Conservation (phyloP, 2,113 vertebrate genomes). For the Cynoglossus semilaevis region DNA sequence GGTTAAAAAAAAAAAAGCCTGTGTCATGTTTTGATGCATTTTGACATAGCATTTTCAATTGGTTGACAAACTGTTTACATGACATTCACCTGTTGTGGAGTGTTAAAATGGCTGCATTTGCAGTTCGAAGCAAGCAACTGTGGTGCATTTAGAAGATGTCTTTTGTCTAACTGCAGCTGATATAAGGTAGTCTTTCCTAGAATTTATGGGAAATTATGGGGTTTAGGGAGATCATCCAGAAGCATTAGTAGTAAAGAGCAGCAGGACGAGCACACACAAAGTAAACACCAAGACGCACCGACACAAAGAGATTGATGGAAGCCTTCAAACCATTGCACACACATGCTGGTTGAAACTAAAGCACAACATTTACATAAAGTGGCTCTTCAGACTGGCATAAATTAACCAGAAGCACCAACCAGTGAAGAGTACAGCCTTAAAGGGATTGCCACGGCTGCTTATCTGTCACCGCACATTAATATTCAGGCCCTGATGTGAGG, state of each 20-base stretch:
- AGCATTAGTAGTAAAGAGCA: background rate
- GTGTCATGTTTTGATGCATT: too few relatives aligned
- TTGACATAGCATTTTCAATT: too few relatives aligned
- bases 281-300: slow-evolving; percentile 1
- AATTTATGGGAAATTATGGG: background rate
- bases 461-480: slow-evolving; percentile 67
- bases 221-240: background rate
- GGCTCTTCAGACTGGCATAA: slow-evolving; percentile 41
- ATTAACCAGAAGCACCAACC: slow-evolving; percentile 44
- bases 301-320: slow-evolving; percentile 25
- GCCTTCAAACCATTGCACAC: slow-evolving; percentile 7
- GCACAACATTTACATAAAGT: slow-evolving; percentile 43
- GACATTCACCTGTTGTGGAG: background rate
- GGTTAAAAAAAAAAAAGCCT: too few relatives aligned
- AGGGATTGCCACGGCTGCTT: slow-evolving; percentile 67
- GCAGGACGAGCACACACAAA: slow-evolving; percentile 5
- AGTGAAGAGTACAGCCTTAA: slow-evolving; percentile 44
- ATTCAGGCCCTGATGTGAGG: slow-evolving; percentile 64
- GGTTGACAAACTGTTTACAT: background rate
- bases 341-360: slow-evolving; percentile 12
- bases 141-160: too few relatives aligned
- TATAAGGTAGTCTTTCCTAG: background rate
- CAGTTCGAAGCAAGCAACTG: too few relatives aligned
- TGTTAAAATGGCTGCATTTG: too few relatives aligned
- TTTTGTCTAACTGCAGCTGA: too few relatives aligned